Evolutionary conservation across 2,888 invertebrate genomes (phyloP).

Genomic region (Cephus nigrinus): DNA sequence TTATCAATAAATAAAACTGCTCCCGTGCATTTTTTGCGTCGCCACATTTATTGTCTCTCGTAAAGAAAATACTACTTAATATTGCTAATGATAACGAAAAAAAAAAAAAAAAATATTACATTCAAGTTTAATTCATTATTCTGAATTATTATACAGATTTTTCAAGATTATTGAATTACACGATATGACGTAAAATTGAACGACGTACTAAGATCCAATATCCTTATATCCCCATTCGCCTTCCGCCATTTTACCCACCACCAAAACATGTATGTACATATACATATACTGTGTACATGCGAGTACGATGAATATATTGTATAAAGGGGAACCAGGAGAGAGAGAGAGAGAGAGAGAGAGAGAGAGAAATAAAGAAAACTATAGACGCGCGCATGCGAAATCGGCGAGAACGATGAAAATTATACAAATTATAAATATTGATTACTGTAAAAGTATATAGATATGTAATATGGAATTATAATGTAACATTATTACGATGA

Average conservation of each 20-base stretch:
- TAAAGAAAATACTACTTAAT: background rate
- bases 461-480: conserved; percentile 20
- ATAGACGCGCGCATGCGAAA: conserved; percentile 5
- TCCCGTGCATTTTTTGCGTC: conserved; percentile 34
- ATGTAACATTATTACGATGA: conserved; percentile 15
- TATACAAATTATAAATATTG: conserved; percentile 27
- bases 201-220: background rate
- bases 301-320: conserved; percentile 1
- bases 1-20: conserved; percentile 31
- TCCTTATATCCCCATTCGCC: too few relatives aligned
- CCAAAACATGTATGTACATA: conserved; percentile 9
- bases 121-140: conserved; percentile 21
- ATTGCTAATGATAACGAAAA: background rate
- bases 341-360: too few relatives aligned
- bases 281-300: conserved; percentile 7
- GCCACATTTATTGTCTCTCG: conserved; percentile 23
- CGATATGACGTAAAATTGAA: background rate
- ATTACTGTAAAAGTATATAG: conserved; percentile 24
- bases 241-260: too few relatives aligned
- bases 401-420: background rate
- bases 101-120: background rate
- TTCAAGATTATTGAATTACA: conserved; percentile 2
- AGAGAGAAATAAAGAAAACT: conserved; percentile 3
- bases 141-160: conserved; percentile 17
- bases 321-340: background rate